Evolutionary conservation across 2,888 invertebrate species (phyloP).

Genomic region (Melipona beecheii): DNA sequence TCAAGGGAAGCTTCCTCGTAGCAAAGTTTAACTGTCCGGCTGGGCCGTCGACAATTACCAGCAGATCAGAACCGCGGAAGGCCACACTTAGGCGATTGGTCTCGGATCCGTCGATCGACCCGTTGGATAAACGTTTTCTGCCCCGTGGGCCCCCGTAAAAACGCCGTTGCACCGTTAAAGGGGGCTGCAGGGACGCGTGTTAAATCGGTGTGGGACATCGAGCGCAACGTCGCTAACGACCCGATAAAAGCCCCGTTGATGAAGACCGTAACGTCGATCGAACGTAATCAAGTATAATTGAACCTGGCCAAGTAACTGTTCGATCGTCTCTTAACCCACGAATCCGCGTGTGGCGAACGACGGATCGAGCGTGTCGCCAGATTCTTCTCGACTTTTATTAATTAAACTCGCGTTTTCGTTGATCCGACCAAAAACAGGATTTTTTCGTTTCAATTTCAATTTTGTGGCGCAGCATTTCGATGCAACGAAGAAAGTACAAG

Average conservation of each 20-base stretch:
- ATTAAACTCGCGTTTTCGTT: too few relatives aligned
- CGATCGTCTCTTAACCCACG: slow-evolving; percentile 61
- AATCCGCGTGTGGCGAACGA: slow-evolving; percentile 45
- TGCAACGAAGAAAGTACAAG: too few relatives aligned
- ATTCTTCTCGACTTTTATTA: too few relatives aligned
- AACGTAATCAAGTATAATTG: slow-evolving; percentile 70
- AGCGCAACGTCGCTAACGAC: slow-evolving; percentile 65
- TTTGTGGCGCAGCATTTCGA: too few relatives aligned
- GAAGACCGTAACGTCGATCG: slow-evolving; percentile 65
- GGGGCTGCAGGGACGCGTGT: slow-evolving; percentile 23
- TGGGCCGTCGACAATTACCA: slow-evolving; percentile 9
- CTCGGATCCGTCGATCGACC: slow-evolving; percentile 8
- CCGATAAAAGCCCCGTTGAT: slow-evolving; percentile 57
- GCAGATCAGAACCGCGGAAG: slow-evolving; percentile 1
- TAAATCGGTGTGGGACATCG: slow-evolving; percentile 40
- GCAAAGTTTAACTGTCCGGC: slow-evolving; percentile 12
- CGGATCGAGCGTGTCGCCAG: slow-evolving; percentile 53
- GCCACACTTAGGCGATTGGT: slow-evolving; percentile 15
- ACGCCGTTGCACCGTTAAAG: slow-evolving; percentile 33
- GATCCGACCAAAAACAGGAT: too few relatives aligned
- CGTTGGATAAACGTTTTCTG: slow-evolving; percentile 25
- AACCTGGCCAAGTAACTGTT: slow-evolving; percentile 69
- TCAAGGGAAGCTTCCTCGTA: slow-evolving; percentile 5
- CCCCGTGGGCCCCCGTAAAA: slow-evolving; percentile 20
- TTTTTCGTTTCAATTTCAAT: too few relatives aligned